Conservation (phyloP, 2,888 invertebrate genomes). For the Acheta domesticus region DNA sequence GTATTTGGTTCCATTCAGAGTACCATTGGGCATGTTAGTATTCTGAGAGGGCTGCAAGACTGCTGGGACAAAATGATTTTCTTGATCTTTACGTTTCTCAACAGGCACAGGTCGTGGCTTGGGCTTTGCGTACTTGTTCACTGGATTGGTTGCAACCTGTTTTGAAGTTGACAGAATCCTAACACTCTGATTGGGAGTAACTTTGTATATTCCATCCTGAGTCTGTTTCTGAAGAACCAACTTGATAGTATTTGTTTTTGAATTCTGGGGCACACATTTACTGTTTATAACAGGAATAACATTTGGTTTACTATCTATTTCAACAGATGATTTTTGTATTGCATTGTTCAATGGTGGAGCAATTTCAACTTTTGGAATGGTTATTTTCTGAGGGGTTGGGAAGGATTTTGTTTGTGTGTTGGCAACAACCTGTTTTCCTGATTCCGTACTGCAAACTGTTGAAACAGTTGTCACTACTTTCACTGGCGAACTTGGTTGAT, state of each 20-base stretch:
- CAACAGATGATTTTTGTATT: not conserved
- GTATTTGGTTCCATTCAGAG: conserved; percentile 19
- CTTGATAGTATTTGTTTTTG: conserved; percentile 44
- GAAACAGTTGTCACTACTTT: not conserved
- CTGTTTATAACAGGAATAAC: conserved; percentile 31
- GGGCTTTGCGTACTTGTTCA: conserved; percentile 1
- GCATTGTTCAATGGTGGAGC: not conserved
- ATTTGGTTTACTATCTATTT: not conserved
- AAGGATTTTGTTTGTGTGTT: conserved; percentile 12
- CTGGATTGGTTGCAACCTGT: not conserved
- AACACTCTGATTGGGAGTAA: conserved; percentile 41
- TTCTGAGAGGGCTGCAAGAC: conserved; percentile 1
- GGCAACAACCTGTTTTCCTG: not conserved
- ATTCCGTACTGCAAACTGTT: not conserved
- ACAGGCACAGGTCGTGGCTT: conserved; percentile 24
- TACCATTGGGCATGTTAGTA: conserved; percentile 20
- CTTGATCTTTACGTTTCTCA: conserved; percentile 24
- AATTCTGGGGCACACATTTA: conserved; percentile 32
- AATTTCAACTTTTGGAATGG: not conserved
- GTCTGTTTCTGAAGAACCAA: conserved; percentile 52
- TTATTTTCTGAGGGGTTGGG: not conserved
- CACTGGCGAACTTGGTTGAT: not conserved
- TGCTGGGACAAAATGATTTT: not conserved
- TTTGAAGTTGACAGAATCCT: not conserved
- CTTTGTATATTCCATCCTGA: conserved; percentile 51